These are phyloP conservation scores for Zeugodacus cucurbitae DNA, from an alignment of 1,140 invertebrate species.

Conservation along the genomic window DNA sequence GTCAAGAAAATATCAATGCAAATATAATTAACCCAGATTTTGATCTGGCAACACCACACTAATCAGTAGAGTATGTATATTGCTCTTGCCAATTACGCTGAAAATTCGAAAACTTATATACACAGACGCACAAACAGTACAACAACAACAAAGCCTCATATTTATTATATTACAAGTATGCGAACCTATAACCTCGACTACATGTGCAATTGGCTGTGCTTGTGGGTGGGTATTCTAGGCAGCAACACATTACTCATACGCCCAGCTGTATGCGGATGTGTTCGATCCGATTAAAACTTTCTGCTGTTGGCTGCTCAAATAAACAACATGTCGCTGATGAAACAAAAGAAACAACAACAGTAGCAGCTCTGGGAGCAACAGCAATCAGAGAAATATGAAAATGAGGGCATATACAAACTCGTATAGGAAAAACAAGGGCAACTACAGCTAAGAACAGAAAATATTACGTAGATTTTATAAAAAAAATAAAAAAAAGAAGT, in stretches of 20 bases:
- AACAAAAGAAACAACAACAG: not conserved
- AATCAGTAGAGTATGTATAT: not conserved
- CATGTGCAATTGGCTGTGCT: too few relatives aligned
- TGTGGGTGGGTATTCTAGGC: not conserved
- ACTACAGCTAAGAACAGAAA: not conserved
- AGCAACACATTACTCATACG: conserved; percentile 24
- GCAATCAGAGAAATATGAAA: not conserved
- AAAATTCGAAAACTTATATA: not conserved
- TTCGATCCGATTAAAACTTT: conserved; percentile 30
- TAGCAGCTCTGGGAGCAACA: not conserved
- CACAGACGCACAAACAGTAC: not conserved
- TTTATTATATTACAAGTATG: not conserved
- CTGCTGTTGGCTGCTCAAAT: not conserved
- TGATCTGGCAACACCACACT: not conserved
- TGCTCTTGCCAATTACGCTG: not conserved
- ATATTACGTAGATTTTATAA: not conserved
- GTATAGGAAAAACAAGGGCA: not conserved
- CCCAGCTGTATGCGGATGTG: not conserved
- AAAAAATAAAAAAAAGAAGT: not conserved
- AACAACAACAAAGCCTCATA: not conserved
- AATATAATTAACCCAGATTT: not conserved
- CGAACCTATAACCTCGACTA: not conserved
- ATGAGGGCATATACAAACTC: not conserved
- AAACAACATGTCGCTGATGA: not conserved
- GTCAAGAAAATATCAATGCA: not conserved